Base-by-base conservation (phyloP, 2,888 invertebrate genomes). In the Fabriciana adippe region DNA sequence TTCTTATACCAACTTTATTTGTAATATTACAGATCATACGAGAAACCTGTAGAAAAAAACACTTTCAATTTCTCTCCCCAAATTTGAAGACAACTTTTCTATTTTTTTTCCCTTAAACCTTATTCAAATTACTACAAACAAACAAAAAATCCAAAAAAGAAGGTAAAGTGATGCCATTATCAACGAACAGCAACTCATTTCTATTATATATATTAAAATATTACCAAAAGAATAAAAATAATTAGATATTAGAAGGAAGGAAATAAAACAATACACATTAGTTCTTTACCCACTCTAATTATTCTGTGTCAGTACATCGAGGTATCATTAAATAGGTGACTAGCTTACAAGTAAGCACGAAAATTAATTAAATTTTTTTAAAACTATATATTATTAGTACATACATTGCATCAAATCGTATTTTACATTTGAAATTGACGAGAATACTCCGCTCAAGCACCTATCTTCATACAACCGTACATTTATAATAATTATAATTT, bases 221-320 rank as follows among this genome's bases (percentile, higher is more conserved):
- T 26, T 16, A 51, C 1, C 13, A 18, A 21, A 53, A 1, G 18
- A 51, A 11, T 41, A 57, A 47, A 48, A 47, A 48, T 21, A 14
- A 15, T 15, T 48, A 16, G 31, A 18, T 14, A n/a, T 18, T 31
- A 15, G 35, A 8, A 35, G 26, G 26, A 3, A 41, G 31, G 18
- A 63, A 66, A 69, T 63, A 53, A 64, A 71, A 73, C 72, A 47
- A 63, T 68, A 55, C 63, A n/a, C 67, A 70, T 76, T 1, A 75
- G 73, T 80, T 78, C 81, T 82, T 89, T 85, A 85, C 85, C 76
- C 72, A 82, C 79, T 78, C 86, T 88, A 90, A 79, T 87, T 83
- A 85, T 84, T 86, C 82, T 82, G 85, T 90, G 85, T 89, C 90
- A 90, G 89, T 92, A 92, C 91, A 92, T 90, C 86, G 81, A 92